A percentile compares a stretch with the other conserved stretches of the same genome.
Evolutionary conservation across 2,113 vertebrate species (phyloP).

Genomic region (Mirza zaza): DNA sequence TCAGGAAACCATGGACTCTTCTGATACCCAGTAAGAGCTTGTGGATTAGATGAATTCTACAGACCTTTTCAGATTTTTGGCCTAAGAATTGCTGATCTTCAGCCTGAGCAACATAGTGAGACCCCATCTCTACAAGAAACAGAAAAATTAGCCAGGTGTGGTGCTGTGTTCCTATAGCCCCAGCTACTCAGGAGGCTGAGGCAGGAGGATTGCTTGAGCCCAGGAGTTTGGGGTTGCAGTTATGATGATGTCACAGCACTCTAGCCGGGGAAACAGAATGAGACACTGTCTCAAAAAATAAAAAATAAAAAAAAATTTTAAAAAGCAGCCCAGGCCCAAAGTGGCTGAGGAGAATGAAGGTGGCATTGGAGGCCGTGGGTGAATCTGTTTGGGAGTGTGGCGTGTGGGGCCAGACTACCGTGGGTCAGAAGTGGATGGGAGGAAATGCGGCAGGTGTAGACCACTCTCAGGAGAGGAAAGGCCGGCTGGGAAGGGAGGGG

Average conservation of each 20-base stretch:
- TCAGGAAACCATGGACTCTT: not conserved
- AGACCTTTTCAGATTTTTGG: not conserved
- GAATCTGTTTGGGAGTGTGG: not conserved
- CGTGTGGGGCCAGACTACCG: not conserved
- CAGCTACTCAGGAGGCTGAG: no score
- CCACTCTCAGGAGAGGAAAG: not conserved
- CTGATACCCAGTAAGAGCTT: not conserved
- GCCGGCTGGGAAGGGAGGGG: not conserved
- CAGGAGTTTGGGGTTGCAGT: no score
- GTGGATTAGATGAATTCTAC: not conserved
- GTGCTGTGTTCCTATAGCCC: no score
- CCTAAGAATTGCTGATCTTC: not conserved
- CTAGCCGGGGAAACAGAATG: no score
- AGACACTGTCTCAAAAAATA: no score
- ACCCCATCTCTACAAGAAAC: no score
- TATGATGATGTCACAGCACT: no score
- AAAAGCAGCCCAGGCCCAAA: not conserved
- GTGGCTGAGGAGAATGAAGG: not conserved
- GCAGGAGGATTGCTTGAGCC: no score
- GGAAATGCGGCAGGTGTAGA: not conserved
- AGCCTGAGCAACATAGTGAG: no score
- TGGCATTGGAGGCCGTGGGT: not conserved
- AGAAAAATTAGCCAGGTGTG: no score
- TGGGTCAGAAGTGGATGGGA: no score
- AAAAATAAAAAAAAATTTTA: no score